These are phyloP conservation scores for Batillaria attramentaria DNA, from an alignment of 1,140 invertebrate genomes.

Conservation along the genomic window DNA sequence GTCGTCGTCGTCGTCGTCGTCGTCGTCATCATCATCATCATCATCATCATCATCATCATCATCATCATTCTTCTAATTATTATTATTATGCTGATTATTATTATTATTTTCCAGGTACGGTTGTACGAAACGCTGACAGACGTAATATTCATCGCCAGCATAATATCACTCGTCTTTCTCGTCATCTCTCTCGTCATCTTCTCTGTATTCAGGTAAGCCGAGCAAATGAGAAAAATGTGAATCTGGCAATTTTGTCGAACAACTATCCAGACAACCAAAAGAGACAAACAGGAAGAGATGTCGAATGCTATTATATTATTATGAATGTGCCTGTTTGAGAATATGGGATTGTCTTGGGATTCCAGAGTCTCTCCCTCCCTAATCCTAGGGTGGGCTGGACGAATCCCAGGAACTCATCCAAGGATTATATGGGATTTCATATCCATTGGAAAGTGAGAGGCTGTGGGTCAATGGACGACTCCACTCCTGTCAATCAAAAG, in stretches of 20 bases:
- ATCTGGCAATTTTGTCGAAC: not conserved
- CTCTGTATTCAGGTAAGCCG: constrained; percentile 65
- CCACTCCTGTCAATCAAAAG: too few relatives aligned
- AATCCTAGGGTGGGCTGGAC: too few relatives aligned
- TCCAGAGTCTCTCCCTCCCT: too few relatives aligned
- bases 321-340: too few relatives aligned
- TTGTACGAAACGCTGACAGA: constrained; percentile 51
- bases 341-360: too few relatives aligned
- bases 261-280: too few relatives aligned
- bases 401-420: too few relatives aligned
- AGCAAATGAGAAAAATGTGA: not conserved
- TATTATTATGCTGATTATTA: not conserved
- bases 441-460: too few relatives aligned
- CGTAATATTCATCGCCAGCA: constrained; percentile 63
- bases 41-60: not conserved
- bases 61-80: too few relatives aligned
- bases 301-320: not conserved
- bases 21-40: constrained; percentile 11
- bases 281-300: not conserved
- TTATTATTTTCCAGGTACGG: constrained; percentile 30
- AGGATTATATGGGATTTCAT: too few relatives aligned
- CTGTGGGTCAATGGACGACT: too few relatives aligned
- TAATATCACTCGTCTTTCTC: constrained; percentile 63
- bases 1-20: not conserved
- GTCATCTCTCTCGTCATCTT: constrained; percentile 65